Evolutionary conservation across 1,140 invertebrate species (phyloP), one percentile per base, ranked within the genome.

Genomic region (Drosophila nasuta): DNA sequence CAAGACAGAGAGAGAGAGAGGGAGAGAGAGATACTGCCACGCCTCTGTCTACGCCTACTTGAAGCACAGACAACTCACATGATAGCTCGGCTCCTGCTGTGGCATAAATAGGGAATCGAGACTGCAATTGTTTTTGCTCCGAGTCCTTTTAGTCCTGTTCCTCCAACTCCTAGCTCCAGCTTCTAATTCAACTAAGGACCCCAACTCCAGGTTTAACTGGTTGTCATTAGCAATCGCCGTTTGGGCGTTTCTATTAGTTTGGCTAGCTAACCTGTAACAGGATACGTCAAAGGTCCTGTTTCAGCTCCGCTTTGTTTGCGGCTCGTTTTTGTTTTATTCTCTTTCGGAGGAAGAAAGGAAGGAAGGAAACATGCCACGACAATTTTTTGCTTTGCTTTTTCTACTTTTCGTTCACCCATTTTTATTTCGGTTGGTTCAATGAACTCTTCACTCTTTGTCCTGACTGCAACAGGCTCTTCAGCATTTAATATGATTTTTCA

Each of bases 151-250:
- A 15, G 6, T 25, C 10, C 28, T n/a, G 4, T 25, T 25, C 13
- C 52, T 41, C 25, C 30, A n/a, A n/a, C 15, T 68, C 1, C 54
- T 7, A 0, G 8, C 20, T 11, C 10, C 49, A 49, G 2, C 35
- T 41, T 17, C 52, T 10, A 38, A 38, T 38, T 38, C 35, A 38
- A 8, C 35, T 38, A 10, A 1, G 11, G 3, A 7, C 13, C 54
- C 38, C 7, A 15, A 13, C 49, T 52, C 13, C 25, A 13, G 15
- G 33, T 15, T 13, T 59, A 68, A 73, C 57, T 43, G 49, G 62
- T 71, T 83, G 83, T 83, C 76, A 83, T 87, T 87, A 81, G 73
- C 70, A 81, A 83, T 88, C 58, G 75, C 17, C 62, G 75, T 75
- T 77, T 67, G 60, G 81, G 60, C 60, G 56, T 76, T 71, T 17